Conservation (phyloP, 1,140 invertebrate species). For the Tetranychus cinnabarinus region DNA sequence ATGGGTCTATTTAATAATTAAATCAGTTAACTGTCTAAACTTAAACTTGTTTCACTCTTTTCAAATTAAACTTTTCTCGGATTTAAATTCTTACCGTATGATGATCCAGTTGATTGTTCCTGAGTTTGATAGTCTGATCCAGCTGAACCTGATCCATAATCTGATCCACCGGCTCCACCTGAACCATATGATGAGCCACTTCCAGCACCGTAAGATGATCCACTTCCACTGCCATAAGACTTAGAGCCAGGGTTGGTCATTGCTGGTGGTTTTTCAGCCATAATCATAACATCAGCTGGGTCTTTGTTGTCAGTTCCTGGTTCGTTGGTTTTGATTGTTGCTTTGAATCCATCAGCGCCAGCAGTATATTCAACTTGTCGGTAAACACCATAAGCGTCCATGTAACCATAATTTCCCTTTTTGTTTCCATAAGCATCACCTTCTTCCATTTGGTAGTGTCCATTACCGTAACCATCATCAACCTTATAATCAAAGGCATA, state of each 20-base stretch:
- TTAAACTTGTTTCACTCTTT: too few species aligned
- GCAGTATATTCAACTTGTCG: conserved; percentile 10
- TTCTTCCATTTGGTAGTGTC: conserved; percentile 11
- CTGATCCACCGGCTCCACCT: background rate
- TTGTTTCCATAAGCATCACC: conserved; percentile 3
- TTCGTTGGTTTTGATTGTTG: conserved; percentile 9
- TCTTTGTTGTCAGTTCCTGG: conserved; percentile 12
- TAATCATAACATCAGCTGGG: conserved; percentile 10
- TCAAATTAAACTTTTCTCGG: too few species aligned
- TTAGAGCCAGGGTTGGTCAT: background rate
- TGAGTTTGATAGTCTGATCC: background rate
- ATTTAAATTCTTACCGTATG: too few species aligned
- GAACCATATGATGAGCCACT: background rate
- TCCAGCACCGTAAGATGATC: background rate
- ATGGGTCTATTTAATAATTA: too few species aligned
- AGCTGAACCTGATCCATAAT: background rate
- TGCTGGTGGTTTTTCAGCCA: background rate
- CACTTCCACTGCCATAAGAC: background rate
- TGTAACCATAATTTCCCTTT: conserved; percentile 8
- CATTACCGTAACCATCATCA: conserved; percentile 12
- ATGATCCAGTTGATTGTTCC: too few species aligned
- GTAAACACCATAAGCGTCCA: conserved; percentile 9
- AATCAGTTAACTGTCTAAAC: too few species aligned
- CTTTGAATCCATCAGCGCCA: conserved; percentile 8
- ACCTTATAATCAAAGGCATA: conserved; percentile 13